Percentiles rank a stretch among this genome's conserved stretches.
Conservation (phyloP, 1,140 invertebrate species). For the Macrocentrus cingulum region DNA sequence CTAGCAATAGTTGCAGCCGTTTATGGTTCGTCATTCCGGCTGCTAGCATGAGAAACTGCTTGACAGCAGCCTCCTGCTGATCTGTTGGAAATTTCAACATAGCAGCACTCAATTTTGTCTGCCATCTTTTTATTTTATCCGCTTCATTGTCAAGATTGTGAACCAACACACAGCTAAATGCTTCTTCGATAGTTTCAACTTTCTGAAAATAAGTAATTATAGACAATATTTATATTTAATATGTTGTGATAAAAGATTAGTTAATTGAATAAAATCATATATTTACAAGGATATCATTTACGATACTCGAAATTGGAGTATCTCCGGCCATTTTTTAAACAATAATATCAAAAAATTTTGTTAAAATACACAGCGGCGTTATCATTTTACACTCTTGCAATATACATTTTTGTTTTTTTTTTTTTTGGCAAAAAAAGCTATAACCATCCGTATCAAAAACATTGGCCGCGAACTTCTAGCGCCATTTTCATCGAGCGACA, state of each 20-base stretch:
- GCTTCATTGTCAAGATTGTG: conserved; percentile 70
- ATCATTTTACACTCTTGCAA: no score
- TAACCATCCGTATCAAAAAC: no score
- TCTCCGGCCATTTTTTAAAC: conserved; percentile 62
- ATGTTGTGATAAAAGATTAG: conserved; percentile 4
- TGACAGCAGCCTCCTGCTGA: conserved; percentile 70
- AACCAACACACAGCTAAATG: conserved; percentile 81
- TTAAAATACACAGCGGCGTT: no score
- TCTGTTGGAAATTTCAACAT: conserved; percentile 64
- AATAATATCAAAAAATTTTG: no score
- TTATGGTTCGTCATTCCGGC: conserved; percentile 70
- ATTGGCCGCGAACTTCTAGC: no score
- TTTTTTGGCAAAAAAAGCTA: no score
- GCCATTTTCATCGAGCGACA: no score
- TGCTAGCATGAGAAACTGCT: conserved; percentile 70
- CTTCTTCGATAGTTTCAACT: conserved; percentile 82
- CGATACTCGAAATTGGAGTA: conserved; percentile 63
- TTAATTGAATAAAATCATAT: conserved; percentile 4
- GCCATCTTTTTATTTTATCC: conserved; percentile 67
- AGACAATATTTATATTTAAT: not conserved
- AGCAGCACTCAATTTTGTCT: conserved; percentile 63
- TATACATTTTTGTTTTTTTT: no score
- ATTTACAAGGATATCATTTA: conserved; percentile 70
- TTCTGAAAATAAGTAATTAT: conserved; percentile 59
- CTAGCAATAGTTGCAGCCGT: conserved; percentile 72